These are phyloP conservation scores for Rhimphoctona megacephalus DNA, from an alignment of 2,888 invertebrate species.

Conservation along the genomic window DNA sequence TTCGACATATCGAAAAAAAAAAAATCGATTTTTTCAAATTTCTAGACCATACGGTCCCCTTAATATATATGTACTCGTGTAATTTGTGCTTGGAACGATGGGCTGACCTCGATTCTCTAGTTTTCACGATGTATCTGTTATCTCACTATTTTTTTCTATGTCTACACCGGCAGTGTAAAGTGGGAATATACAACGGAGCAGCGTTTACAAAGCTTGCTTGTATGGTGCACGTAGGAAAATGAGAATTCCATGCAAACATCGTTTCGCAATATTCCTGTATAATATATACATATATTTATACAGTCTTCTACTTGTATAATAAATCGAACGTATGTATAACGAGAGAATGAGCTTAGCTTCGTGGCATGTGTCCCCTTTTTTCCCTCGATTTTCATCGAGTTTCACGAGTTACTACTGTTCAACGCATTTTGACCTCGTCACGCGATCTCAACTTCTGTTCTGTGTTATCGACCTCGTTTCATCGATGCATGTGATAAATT, in stretches of 20 bases:
- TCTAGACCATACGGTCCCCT: no score
- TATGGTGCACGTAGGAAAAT: conserved; percentile 57
- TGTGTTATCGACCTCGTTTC: conserved; percentile 46
- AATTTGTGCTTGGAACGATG: conserved; percentile 22
- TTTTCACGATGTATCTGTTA: conserved; percentile 47
- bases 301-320: not conserved
- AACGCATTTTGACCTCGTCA: conserved; percentile 46
- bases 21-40: no score
- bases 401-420: conserved; percentile 28
- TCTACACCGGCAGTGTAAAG: conserved; percentile 28
- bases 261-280: conserved; percentile 45
- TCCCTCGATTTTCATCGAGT: conserved; percentile 37
- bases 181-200: conserved; percentile 23
- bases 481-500: conserved; percentile 8
- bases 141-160: conserved; percentile 18
- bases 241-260: conserved; percentile 62
- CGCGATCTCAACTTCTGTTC: conserved; percentile 26
- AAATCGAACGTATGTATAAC: conserved; percentile 34
- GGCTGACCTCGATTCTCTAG: conserved; percentile 42
- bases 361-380: conserved; percentile 38
- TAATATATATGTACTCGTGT: not conserved
- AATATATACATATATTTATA: conserved; percentile 22
- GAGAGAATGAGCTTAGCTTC: conserved; percentile 31
- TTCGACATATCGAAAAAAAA: no score
- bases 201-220: conserved; percentile 47